phyloP scores from a whole-genome alignment of 1,140 invertebrate species.

The Holotrichia oblita region DNA sequence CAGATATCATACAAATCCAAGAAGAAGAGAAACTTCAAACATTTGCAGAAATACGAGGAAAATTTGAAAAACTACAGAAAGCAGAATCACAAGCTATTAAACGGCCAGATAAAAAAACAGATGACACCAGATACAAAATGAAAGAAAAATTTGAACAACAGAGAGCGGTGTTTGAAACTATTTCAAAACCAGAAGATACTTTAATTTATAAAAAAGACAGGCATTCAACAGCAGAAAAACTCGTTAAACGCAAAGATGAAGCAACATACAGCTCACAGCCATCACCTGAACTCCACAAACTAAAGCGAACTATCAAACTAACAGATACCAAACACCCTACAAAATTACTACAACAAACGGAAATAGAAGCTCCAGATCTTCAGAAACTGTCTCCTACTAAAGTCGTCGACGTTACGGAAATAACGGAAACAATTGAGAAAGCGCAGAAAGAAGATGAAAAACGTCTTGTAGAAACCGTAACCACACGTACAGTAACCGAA shows the following conservation, averaged over 20 bases:
- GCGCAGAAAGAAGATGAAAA: not conserved
- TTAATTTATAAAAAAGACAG: not conserved
- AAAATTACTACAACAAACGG: not conserved
- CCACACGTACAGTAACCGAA: not conserved
- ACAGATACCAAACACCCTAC: not conserved
- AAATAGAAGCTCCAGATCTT: not conserved
- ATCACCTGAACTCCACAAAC: not conserved
- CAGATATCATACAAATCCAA: too few species aligned
- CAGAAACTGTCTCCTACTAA: not conserved
- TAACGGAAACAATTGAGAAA: not conserved
- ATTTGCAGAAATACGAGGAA: constrained; percentile 7
- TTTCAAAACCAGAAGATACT: not conserved
- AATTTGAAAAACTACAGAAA: constrained; percentile 22
- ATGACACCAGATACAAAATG: not conserved
- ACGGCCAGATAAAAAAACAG: not conserved
- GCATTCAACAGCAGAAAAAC: not conserved
- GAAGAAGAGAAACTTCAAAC: not conserved
- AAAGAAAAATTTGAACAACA: constrained; percentile 30
- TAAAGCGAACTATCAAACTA: not conserved
- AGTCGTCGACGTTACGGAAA: not conserved
- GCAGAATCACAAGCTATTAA: not conserved
- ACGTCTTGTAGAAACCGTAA: not conserved
- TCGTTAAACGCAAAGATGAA: not conserved
- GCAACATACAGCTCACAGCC: not conserved
- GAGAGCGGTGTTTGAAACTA: not conserved